Evolutionary conservation across 1,140 invertebrate species (phyloP), one percentile per base, ranked within the genome.

Genomic region (Popillia japonica): DNA sequence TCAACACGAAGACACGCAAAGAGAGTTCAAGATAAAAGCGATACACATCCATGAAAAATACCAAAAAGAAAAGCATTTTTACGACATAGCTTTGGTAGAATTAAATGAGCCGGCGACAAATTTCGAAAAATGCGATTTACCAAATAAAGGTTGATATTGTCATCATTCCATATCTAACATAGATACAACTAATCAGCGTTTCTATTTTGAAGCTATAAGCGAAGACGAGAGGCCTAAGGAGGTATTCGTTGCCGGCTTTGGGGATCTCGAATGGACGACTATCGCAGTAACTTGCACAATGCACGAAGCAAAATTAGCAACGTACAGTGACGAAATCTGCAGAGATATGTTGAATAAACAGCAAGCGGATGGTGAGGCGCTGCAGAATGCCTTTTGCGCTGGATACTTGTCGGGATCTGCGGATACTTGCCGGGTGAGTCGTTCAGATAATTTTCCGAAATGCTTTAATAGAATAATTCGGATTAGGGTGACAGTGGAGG

Each of bases 401-500:
- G 85, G 85, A 14, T 85, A 86, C 78, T 59, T 82, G 22, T 72
- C 79, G 77, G 85, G 84, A 9, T 83, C 83, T 23, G 82, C 83
- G 9, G 85, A 86, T 72, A 81, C 84, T 6, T 86, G 85, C 80
- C 84, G 84, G 80, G 83, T 85, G 81, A 44, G 6, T 23, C 20
- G 72, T 3, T 76, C 75, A 22, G 11, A 3, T 2, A 14, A 55
- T 20, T 48, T 41, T 27, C 6, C 27, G 27, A 34, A 1, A 48
- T 48, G 11, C 44, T 59, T n/a, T 76, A 48, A 76, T 40, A 9
- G 9, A 44, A 20, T 55, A 48, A 20, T n/a, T 20, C 10, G 2
- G 2, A 40, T 78, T 78, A 85, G 83, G 85, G 85, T 9, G 85
- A 86, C 78, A 85, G 84, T 79, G 85, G 85, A n/a, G 83, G 85